These are phyloP conservation scores for Globodera rostochiensis DNA, from an alignment of 1,140 invertebrate genomes.

Conservation along the genomic window DNA sequence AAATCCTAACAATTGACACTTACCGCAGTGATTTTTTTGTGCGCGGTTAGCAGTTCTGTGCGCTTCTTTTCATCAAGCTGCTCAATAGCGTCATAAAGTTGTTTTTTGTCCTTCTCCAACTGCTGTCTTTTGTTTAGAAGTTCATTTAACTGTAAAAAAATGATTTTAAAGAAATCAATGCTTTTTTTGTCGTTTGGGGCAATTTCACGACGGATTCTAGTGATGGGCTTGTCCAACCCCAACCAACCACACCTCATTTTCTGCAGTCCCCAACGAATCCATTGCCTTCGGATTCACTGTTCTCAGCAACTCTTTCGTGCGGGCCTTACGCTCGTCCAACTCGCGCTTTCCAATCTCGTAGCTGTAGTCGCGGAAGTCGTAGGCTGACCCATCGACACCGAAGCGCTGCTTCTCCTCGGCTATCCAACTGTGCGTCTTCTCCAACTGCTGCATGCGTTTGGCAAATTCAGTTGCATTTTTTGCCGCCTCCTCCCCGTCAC, in stretches of 20 bases:
- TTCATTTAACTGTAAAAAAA: conserved; percentile 36
- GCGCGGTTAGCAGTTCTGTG: conserved; percentile 44
- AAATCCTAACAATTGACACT: too few relatives aligned
- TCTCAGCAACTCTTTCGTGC: conserved; percentile 36
- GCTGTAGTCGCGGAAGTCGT: conserved; percentile 52
- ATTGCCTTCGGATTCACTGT: conserved; percentile 53
- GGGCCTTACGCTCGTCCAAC: conserved; percentile 32
- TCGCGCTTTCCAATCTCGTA: conserved; percentile 43
- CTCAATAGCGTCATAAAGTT: conserved; percentile 43
- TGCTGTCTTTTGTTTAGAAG: conserved; percentile 39
- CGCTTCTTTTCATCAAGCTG: conserved; percentile 54
- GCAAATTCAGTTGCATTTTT: conserved; percentile 30
- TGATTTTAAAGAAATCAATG: too few relatives aligned
- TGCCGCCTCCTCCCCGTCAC: conserved; percentile 30
- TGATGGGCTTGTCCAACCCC: not conserved
- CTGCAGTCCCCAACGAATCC: conserved; percentile 37
- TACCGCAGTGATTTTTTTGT: conserved; percentile 45
- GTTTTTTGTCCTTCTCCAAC: conserved; percentile 42
- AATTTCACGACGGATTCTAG: not conserved
- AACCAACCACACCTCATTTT: conserved; percentile 28
- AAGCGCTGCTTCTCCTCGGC: conserved; percentile 55
- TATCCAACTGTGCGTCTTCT: conserved; percentile 45
- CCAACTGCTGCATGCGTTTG: conserved; percentile 29
- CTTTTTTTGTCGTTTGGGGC: too few relatives aligned
- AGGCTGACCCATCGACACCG: conserved; percentile 38